Conservation (phyloP, 1,140 invertebrate species). For the Liolophura sinensis region DNA sequence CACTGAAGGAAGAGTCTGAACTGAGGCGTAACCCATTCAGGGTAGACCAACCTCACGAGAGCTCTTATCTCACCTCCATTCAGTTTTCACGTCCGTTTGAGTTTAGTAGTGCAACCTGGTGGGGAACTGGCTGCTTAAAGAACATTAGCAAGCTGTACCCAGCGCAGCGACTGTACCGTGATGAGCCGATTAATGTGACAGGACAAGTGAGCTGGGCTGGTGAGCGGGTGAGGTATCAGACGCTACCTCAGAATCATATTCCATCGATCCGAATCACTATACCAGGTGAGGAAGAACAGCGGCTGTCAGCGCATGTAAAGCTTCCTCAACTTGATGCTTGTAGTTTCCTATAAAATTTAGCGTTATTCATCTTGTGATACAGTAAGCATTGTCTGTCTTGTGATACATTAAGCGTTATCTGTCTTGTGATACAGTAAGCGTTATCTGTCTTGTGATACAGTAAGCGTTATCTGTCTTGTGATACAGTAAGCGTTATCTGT, state of each 20-base stretch:
- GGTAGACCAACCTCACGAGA: constrained; percentile 8
- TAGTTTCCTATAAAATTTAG: no score
- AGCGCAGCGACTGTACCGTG: constrained; percentile 33
- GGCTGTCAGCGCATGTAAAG: no score
- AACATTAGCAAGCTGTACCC: constrained; percentile 40
- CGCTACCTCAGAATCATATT: constrained; percentile 17
- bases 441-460: no score
- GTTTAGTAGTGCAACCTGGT: constrained; percentile 45
- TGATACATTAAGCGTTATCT: no score
- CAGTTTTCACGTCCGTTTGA: constrained; percentile 46
- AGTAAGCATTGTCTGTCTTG: no score
- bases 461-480: no score
- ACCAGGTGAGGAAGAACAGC: constrained; percentile 10
- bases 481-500: no score
- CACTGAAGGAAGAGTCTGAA: constrained; percentile 26
- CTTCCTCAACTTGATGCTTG: no score
- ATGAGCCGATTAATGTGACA: constrained; percentile 21
- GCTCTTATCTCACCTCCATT: constrained; percentile 26
- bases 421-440: no score
- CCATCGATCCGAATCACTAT: constrained; percentile 26
- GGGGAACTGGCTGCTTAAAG: constrained; percentile 37
- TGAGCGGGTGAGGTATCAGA: constrained; percentile 27
- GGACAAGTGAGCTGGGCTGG: constrained; percentile 19
- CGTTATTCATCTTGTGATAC: no score
- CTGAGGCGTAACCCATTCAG: constrained; percentile 20